Evolutionary conservation across 2,113 vertebrate species (phyloP), one percentile per base, ranked within the genome.

Genomic region (Pan troglodytes): DNA sequence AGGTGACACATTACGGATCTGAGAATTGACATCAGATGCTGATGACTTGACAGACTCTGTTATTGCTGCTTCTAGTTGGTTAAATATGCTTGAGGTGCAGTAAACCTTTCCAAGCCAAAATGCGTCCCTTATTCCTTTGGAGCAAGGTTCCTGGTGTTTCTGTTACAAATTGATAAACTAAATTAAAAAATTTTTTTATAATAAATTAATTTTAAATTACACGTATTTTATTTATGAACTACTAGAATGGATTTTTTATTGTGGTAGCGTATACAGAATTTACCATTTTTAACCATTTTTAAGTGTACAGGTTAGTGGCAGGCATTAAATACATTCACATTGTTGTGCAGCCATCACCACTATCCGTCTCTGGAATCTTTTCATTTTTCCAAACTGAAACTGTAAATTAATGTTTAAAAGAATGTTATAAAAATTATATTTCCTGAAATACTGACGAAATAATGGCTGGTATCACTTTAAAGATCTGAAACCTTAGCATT

Each of bases 21-120:
- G 84, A 61, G 61, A 67, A 17, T 78, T 88, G 93, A 92, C 55
- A 30, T 70, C 85, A 85, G 27, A 50, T 94, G 78, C 52, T 75
- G 52, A 35, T 86, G 48, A 72, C 48, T 35, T 70, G 82, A 61
- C 59, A 72, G 64, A 80, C 48, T 94, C 64, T 48, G 52, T 93
- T 75, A 55, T 50, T 83, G n/a, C 73, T 91, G 59, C 72, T 88
- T 92, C 87, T 95, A 79, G 72, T 61, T 94, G 85, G 88, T 89
- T 78, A 79, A 16, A 68, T 50, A 25, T 13, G 45, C 25, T 76
- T 93, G 50, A 81, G 50, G 78, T 85, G 72, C 59, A 94, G 50
- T 52, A 57, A 64, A 83, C 84, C 43, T 90, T 70, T 68, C 25
- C 23, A 68, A 38, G 81, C 32, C 80, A 35, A 7, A 79, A 88